These are phyloP conservation scores for Bursaphelenchus okinawaensis DNA, from an alignment of 2,888 invertebrate species.

Conservation along the genomic window DNA sequence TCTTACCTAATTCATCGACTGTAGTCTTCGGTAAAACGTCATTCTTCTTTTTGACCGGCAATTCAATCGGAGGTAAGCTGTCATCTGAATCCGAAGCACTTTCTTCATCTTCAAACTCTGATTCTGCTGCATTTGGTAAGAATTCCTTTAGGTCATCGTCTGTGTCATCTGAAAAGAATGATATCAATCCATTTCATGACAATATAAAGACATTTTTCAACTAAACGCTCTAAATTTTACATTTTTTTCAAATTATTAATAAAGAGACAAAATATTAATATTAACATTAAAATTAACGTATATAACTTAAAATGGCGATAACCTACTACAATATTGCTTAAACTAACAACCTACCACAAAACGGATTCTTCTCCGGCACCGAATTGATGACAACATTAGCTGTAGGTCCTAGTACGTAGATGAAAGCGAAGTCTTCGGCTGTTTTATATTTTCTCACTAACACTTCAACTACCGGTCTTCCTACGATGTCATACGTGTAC, in stretches of 20 bases:
- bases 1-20: background rate
- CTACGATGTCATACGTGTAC: conserved; percentile 22
- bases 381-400: conserved; percentile 42
- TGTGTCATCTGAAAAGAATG: conserved; percentile 37
- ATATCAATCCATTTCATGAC: no score
- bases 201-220: no score
- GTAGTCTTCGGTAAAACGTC: background rate
- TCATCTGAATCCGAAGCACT: conserved; percentile 17
- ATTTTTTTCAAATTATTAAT: no score
- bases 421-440: conserved; percentile 35
- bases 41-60: background rate
- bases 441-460: conserved; percentile 32
- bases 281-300: no score
- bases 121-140: conserved; percentile 32
- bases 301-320: no score
- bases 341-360: conserved; percentile 41
- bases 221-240: background rate
- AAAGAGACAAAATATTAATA: no score
- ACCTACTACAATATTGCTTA: no score
- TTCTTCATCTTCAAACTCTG: conserved; percentile 15
- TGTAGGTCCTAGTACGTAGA: conserved; percentile 50
- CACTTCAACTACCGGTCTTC: conserved; percentile 25
- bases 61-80: background rate
- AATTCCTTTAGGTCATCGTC: conserved; percentile 51
- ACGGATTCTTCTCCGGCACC: conserved; percentile 52